Evolutionary conservation across 2,888 invertebrate genomes (phyloP).

Genomic region (Polylopha cassiicola): DNA sequence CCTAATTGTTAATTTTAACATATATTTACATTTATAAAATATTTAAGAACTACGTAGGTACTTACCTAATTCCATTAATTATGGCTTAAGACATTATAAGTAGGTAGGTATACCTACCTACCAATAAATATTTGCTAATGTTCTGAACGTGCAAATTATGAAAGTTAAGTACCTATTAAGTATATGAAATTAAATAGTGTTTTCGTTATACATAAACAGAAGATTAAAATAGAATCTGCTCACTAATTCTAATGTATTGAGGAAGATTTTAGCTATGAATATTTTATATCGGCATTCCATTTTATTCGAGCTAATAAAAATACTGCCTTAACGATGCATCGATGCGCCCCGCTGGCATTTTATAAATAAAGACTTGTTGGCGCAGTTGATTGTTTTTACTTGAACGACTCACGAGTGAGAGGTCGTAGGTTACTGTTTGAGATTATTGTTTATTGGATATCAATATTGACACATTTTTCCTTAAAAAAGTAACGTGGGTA

Average conservation of each 20-base stretch:
- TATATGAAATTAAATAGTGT: slow-evolving; percentile 23
- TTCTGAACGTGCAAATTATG: too few relatives aligned
- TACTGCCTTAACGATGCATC: slow-evolving; percentile 63
- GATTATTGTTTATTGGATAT: slow-evolving; percentile 8
- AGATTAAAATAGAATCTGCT: slow-evolving; percentile 24
- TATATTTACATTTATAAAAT: too few relatives aligned
- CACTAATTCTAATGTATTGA: slow-evolving; percentile 52
- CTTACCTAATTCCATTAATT: too few relatives aligned
- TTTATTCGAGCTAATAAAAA: slow-evolving; percentile 66
- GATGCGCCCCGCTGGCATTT: slow-evolving; percentile 62
- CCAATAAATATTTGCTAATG: too few relatives aligned
- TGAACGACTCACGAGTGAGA: slow-evolving; percentile 7
- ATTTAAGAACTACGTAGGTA: too few relatives aligned
- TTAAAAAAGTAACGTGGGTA: too few relatives aligned
- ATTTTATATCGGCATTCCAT: slow-evolving; percentile 63
- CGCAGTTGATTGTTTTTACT: slow-evolving; percentile 36
- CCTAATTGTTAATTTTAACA: too few relatives aligned
- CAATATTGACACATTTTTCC: too few relatives aligned
- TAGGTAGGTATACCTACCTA: too few relatives aligned
- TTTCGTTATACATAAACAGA: slow-evolving; percentile 24
- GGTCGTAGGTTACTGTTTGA: slow-evolving; percentile 14
- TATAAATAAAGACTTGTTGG: slow-evolving; percentile 69
- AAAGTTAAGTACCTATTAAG: too few relatives aligned
- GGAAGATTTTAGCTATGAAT: slow-evolving; percentile 63
- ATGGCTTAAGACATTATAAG: too few relatives aligned